phyloP scores from a whole-genome alignment of 2,113 vertebrate species.

The Notiomystis cincta region DNA sequence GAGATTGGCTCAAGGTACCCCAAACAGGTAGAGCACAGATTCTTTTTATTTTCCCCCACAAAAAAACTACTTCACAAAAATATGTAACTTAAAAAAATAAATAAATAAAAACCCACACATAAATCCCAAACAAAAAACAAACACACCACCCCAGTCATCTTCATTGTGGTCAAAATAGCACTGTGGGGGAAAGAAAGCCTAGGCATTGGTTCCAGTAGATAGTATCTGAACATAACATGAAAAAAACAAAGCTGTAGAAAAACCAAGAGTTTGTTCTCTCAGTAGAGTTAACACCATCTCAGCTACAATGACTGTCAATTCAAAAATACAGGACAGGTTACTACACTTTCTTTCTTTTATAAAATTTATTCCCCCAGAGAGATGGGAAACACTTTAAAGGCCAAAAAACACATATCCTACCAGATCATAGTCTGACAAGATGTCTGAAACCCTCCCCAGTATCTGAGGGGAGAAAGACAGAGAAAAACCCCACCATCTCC shows the following conservation, averaged over 20 bases:
- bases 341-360: neutral
- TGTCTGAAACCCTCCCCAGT: neutral
- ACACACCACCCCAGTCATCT: neutral
- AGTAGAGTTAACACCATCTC: neutral
- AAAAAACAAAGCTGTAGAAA: neutral
- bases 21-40: neutral
- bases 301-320: neutral
- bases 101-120: neutral
- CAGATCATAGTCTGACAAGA: neutral
- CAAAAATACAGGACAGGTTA: neutral
- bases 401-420: neutral
- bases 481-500: neutral
- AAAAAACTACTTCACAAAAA: neutral
- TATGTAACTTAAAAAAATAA: fast-evolving
- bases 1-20: neutral
- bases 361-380: neutral
- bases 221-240: neutral
- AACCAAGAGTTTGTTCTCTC: neutral
- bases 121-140: neutral
- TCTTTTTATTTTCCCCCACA: fast-evolving
- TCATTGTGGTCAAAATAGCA: neutral
- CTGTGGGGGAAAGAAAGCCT: fast-evolving
- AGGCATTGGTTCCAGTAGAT: neutral
- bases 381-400: neutral
- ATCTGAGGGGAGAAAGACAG: neutral